Percentiles rank a stretch among this genome's conserved stretches.
Evolutionary conservation across 2,888 invertebrate genomes (phyloP).

Genomic region (Rambutsinella grinnellia): DNA sequence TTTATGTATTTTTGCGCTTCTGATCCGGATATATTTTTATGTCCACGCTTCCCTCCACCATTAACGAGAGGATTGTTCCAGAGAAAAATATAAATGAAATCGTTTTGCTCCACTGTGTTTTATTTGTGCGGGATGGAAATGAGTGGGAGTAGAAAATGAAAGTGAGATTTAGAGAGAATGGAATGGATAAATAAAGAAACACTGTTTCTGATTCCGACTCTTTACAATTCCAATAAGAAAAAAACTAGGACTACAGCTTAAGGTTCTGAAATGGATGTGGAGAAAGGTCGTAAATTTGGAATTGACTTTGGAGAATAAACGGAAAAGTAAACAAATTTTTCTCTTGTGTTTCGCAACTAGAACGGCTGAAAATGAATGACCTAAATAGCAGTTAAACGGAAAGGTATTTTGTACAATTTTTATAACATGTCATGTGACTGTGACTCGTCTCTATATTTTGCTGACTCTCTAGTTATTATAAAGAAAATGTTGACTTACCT

Average conservation of each 20-base stretch:
- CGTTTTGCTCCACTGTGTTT: constrained; percentile 2
- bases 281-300: constrained; percentile 29
- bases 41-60: constrained; percentile 52
- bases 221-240: neutral
- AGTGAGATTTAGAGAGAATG: constrained; percentile 11
- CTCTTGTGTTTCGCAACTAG: neutral
- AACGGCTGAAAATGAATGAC: neutral
- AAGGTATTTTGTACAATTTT: too few relatives aligned
- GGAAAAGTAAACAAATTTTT: neutral
- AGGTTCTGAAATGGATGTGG: neutral
- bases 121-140: neutral
- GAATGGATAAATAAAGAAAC: constrained; percentile 21
- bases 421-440: neutral
- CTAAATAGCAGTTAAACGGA: too few relatives aligned
- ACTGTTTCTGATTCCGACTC: constrained; percentile 32
- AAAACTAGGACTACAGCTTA: neutral
- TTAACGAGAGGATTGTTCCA: constrained; percentile 19
- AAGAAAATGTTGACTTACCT: constrained; percentile 31
- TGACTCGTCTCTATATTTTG: neutral
- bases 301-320: constrained; percentile 13
- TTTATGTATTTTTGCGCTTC: constrained; percentile 48
- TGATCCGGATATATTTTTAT: constrained; percentile 35
- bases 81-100: neutral
- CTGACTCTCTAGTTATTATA: neutral
- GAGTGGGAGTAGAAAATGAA: constrained; percentile 34